Conservation (phyloP, 2,797 vertebrate genomes). For the Garrulus glandarius region DNA sequence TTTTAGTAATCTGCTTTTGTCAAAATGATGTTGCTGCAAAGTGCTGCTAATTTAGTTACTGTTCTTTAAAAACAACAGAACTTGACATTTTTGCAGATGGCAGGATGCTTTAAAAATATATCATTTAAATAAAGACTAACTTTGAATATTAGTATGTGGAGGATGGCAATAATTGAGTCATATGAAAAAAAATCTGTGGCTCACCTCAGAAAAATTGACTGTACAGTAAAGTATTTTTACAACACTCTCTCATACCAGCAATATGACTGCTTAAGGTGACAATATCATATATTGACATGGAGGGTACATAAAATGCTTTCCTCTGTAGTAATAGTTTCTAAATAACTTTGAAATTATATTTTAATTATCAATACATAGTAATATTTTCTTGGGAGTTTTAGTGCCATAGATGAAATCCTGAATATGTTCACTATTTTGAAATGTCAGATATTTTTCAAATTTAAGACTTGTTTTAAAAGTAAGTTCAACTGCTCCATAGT, state of each 20-base stretch:
- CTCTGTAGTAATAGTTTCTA: neutral
- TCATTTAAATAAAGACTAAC: constrained; percentile 51
- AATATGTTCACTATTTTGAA: constrained; percentile 24
- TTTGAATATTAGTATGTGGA: constrained; percentile 47
- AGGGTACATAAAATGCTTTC: constrained; percentile 16
- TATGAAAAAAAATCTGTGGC: neutral
- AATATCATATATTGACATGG: neutral
- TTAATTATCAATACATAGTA: neutral
- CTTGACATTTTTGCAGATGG: constrained; percentile 67
- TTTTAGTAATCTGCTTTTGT: constrained; percentile 2
- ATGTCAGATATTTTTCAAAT: neutral
- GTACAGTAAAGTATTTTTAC: constrained; percentile 33
- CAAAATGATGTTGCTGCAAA: constrained; percentile 1
- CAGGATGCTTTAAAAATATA: constrained; percentile 46
- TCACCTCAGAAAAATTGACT: constrained; percentile 12
- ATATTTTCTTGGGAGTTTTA: neutral
- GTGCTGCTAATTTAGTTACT: constrained; percentile 54
- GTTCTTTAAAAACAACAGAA: constrained; percentile 63
- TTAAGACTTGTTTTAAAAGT: neutral
- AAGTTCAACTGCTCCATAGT: neutral
- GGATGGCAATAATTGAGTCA: constrained; percentile 46
- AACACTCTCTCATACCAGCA: neutral
- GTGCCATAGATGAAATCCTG: neutral
- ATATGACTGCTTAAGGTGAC: neutral
- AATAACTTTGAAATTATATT: neutral